Evolutionary conservation across 2,797 vertebrate genomes (phyloP).

Genomic region (Microctenopoma lineatum): DNA sequence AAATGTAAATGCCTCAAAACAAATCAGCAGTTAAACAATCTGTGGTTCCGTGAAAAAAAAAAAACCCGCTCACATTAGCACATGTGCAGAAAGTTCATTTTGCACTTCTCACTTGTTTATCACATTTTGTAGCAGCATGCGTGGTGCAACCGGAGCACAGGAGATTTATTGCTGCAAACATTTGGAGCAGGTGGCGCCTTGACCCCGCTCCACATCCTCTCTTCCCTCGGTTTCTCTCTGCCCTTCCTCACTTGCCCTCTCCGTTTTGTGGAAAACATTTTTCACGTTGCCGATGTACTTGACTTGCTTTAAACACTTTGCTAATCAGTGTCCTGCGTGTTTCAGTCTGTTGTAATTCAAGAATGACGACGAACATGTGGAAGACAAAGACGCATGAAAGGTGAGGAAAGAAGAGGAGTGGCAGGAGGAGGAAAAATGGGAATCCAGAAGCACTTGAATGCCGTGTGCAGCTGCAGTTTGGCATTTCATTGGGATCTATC

Average conservation of each 20-base stretch:
- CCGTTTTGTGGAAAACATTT: not conserved
- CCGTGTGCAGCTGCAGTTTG: slow-evolving; percentile 87
- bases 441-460: slow-evolving; percentile 83
- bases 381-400: not conserved
- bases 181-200: slow-evolving; percentile 84
- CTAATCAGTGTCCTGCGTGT: not conserved
- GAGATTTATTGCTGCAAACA: slow-evolving; percentile 75
- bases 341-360: not conserved
- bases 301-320: not conserved
- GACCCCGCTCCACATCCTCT: slow-evolving; percentile 60
- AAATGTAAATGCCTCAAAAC: slow-evolving; percentile 16
- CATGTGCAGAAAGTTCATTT: slow-evolving; percentile 18
- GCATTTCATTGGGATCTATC: slow-evolving; percentile 85
- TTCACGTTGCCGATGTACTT: not conserved
- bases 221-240: slow-evolving; percentile 28
- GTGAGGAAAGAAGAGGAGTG: slow-evolving; percentile 31
- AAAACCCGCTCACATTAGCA: slow-evolving; percentile 1
- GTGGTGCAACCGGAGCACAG: slow-evolving; percentile 44
- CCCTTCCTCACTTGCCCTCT: slow-evolving; percentile 14
- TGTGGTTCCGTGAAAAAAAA: slow-evolving; percentile 4
- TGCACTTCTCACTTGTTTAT: slow-evolving; percentile 61
- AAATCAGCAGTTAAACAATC: slow-evolving; percentile 17
- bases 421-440: slow-evolving; percentile 44
- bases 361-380: not conserved
- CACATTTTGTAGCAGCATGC: slow-evolving; percentile 36